These are phyloP conservation scores for Platynereis dumerilii DNA, from an alignment of 2,888 invertebrate species.

Conservation along the genomic window DNA sequence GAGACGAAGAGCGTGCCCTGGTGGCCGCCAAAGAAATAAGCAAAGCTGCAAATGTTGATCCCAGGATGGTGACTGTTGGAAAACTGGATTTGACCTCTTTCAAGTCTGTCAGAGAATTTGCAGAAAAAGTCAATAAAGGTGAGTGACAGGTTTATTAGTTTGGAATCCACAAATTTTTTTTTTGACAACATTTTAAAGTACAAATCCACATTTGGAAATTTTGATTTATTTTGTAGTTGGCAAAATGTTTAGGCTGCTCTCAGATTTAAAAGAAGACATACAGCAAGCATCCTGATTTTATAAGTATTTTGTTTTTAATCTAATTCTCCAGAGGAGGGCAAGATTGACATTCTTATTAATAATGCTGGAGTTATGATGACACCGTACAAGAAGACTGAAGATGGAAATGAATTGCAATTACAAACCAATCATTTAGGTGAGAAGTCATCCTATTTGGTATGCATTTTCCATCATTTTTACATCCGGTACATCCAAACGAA, in stretches of 20 bases:
- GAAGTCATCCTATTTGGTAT: too few species aligned
- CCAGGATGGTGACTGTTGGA: conserved; percentile 43
- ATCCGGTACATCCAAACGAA: too few species aligned
- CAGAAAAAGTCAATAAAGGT: conserved; percentile 53
- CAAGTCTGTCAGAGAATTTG: conserved; percentile 58
- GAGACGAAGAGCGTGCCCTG: conserved; percentile 47
- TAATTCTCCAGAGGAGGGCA: conserved; percentile 12
- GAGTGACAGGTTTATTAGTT: background rate
- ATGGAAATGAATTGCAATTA: conserved; percentile 61
- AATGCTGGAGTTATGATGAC: conserved; percentile 62
- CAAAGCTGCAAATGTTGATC: conserved; percentile 40
- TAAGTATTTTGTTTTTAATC: too few species aligned
- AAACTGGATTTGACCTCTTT: conserved; percentile 55
- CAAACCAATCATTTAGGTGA: conserved; percentile 60
- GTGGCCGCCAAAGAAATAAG: conserved; percentile 42
- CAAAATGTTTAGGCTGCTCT: too few species aligned
- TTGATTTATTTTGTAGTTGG: too few species aligned
- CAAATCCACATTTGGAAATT: too few species aligned
- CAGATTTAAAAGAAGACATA: too few species aligned
- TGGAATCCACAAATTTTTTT: too few species aligned
- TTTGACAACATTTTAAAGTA: too few species aligned
- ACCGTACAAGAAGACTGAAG: conserved; percentile 50
- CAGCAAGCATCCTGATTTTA: too few species aligned
- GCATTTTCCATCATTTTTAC: too few species aligned
- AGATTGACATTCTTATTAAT: conserved; percentile 57